Evolutionary conservation across 92 coral and sea anemone species (phyloP).

Genomic region (Phenganax subtilis): DNA sequence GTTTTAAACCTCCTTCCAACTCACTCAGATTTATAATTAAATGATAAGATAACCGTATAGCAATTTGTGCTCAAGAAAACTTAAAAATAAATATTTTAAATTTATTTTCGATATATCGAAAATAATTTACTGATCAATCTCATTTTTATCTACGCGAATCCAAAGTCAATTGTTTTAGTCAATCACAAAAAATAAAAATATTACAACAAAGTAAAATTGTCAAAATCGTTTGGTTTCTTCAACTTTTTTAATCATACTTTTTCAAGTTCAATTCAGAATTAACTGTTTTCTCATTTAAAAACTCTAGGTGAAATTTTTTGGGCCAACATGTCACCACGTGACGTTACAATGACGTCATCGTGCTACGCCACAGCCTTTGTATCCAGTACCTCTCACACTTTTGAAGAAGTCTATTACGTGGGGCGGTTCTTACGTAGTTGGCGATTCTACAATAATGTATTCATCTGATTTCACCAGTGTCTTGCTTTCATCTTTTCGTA

Average conservation of each 20-base stretch:
- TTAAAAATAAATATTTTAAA: background rate
- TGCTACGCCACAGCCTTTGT: background rate
- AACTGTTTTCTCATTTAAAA: background rate
- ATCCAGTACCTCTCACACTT: background rate
- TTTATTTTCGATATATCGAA: background rate
- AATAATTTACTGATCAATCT: background rate
- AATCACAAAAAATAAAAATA: constrained; percentile 2
- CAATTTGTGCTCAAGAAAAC: background rate
- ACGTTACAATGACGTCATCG: background rate
- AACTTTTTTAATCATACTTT: background rate
- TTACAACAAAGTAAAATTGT: background rate
- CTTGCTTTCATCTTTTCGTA: constrained; percentile 34
- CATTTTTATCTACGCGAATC: background rate
- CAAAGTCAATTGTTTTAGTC: background rate
- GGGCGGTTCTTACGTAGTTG: background rate
- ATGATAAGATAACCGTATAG: background rate
- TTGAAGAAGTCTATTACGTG: background rate
- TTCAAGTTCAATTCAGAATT: background rate
- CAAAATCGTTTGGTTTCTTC: background rate
- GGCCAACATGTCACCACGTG: background rate
- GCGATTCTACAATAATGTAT: constrained; percentile 5
- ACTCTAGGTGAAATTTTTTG: background rate
- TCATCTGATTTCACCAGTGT: constrained; percentile 18
- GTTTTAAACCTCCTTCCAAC: no score
- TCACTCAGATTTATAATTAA: no score